Evolutionary conservation across 1,140 invertebrate species (phyloP), one percentile per base, ranked within the genome.

Genomic region (Hypothenemus hampei): DNA sequence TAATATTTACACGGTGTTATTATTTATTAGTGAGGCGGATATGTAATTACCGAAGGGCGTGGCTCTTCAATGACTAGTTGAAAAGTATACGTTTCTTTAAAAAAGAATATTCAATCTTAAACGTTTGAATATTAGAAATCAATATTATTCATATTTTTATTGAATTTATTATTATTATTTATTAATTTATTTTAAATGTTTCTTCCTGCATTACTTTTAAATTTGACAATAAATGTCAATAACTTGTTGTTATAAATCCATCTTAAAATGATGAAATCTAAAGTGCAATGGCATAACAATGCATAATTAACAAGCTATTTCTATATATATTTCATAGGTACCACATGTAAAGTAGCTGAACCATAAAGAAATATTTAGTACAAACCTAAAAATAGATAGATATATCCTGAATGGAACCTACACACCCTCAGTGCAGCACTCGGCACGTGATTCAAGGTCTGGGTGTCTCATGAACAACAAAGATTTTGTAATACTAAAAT

Each of bases 371-470:
- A 20, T 29, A 45, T 45, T 45, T 29, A 45, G 43, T 15, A 3
- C 43, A 16, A 18, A 13, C 6, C 43, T 31, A 45, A 45, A 45
- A 29, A 45, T 45, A 45, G 43, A 26, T 16, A 10, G 20, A 26
- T 18, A 31, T n/a, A 48, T 36, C 45, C 29, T 36, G 33, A 48
- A 35, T 35, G 33, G 45, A 48, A 13, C 45, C 45, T 48, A 48
- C 45, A 46, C 43, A 36, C 45, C 45, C 45, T 36, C 33, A 10
- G 10, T 29, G 43, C 16, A 11, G 7, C n/a, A n/a, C n/a, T n/a
- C n/a, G 8, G 16, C 39, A 41, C 43, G 23, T 19, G 23, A 35
- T 31, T 36, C 45, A 48, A 48, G 45, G 45, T 36, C 45, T 36
- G 18, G 8, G 18, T 11, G 8, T 45, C 43, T 45, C 29, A 24